Evolutionary conservation across 2,888 invertebrate species (phyloP), one percentile per base, ranked within the genome.

Genomic region (Cremastinae sp.): DNA sequence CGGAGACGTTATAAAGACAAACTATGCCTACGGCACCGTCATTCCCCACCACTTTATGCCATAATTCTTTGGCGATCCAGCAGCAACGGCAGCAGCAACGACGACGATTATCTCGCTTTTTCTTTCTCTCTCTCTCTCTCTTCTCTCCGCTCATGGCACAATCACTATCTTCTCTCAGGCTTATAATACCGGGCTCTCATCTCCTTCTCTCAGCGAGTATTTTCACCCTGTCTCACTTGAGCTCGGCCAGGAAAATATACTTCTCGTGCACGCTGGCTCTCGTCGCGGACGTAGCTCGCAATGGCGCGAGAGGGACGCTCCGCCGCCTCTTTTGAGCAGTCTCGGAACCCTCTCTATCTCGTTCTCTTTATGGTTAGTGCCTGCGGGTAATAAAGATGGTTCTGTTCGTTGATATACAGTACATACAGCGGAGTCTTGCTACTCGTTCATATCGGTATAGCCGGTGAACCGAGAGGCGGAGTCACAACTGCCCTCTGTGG

Each of bases 301-400:
- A 58, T 45, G 35, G 68, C 53, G 12, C 16, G 51, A 53, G 59
- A 62, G 76, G 69, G 69, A 75, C 68, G 75, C 73, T 79, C 75
- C 74, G 79, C 78, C 73, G 73, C 78, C 78, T 76, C 78, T 78
- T 28, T 28, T 55, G 39, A 68, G 61, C 65, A 64, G 58, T 55
- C 68, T 70, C 66, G 53, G 70, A 72, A 65, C 79, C 77, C 68
- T 69, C 47, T 53, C 65, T 68, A 85, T 87, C 88, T 83, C 83
- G 87, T 85, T 87, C 85, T 86, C 87, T 88, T 88, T 86, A 87
- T 85, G 85, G 87, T 86, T 86, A 86, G 85, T 86, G 85, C 85
- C 87, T 82, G 84, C 86, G 87, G 87, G 88, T 90, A 89, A 90
- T 90, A 90, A 90, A 90, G 90, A 90, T 90, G 90, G 90, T 89